Evolutionary conservation across 1,140 invertebrate species (phyloP), one percentile per base, ranked within the genome.

Genomic region (Dermatophagoides farinae): DNA sequence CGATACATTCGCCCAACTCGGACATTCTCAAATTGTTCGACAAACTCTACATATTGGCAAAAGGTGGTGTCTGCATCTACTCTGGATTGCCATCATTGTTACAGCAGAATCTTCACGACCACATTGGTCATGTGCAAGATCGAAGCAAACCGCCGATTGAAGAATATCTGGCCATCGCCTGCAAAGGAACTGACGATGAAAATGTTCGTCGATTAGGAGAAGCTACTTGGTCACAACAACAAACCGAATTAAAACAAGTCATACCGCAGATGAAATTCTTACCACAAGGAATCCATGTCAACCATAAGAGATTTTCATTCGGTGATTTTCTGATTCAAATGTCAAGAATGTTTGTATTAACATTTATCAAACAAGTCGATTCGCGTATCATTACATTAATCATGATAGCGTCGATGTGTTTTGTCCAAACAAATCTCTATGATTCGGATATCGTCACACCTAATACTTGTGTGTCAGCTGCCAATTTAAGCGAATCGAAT

Each of bases 41-140:
- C 38, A 51, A 61, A 53, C 59, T 65, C 20, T 52, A 61, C 47
- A 55, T 60, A 16, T 38, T 61, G 23, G 62, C 65, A 46, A 38
- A 59, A 47, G 39, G 65, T 41, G 61, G 64, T 46, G 37, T 68
- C 63, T 50, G 68, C 66, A 63, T 71, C 64, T 38, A 69, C 66
- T 18, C 68, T 64, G 58, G 70, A 65, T 25, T 64, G 65, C 58
- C 63, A 41, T 31, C 40, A n/a, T 16, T 16, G 1, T 16, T 38
- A 14, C 1, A 1, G 11, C 51, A 16, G 12, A 53, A n/a, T 14
- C 23, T 53, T n/a, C 1, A 31, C 1, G 14, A 20, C 1, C 23
- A 31, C 10, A 31, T 25, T 53, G 23, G n/a, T 2, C 11, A 2
- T 5, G 10, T 53, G 2, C 14, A 53, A 2, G n/a, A 39, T 53